phyloP scores from a whole-genome alignment of 2,888 invertebrate species.

The Dolichopus griseipennis region DNA sequence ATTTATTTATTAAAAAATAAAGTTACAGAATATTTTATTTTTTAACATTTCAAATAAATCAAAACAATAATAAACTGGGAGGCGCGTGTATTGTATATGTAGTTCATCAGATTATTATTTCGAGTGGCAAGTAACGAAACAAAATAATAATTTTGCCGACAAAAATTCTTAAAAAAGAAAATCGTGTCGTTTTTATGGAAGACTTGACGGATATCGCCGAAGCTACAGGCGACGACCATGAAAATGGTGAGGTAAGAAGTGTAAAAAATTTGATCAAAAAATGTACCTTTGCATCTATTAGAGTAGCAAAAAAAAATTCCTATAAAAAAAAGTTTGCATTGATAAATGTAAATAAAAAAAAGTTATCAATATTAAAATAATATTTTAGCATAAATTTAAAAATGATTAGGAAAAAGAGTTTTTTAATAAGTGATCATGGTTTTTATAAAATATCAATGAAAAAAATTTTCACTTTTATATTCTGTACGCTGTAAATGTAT shows the following conservation, averaged over 20 bases:
- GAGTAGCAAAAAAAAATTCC: too few species aligned
- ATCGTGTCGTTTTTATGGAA: background rate
- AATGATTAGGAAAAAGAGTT: too few species aligned
- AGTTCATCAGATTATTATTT: background rate
- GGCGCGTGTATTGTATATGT: background rate
- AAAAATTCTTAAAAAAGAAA: background rate
- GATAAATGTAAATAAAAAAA: too few species aligned
- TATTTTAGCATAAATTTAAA: too few species aligned
- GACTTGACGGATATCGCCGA: background rate
- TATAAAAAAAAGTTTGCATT: too few species aligned
- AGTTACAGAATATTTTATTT: background rate
- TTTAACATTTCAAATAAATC: background rate
- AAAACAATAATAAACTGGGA: constrained; percentile 1
- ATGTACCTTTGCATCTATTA: too few species aligned
- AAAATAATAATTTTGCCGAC: background rate
- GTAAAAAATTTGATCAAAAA: background rate
- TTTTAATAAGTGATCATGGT: too few species aligned
- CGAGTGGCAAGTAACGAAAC: background rate
- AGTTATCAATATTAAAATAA: too few species aligned
- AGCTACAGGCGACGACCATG: constrained; percentile 3
- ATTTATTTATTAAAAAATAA: background rate
- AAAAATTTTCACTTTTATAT: too few species aligned
- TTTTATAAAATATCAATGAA: too few species aligned
- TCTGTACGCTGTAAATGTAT: too few species aligned
- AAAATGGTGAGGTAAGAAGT: background rate